Evolutionary conservation across 2,888 invertebrate species (phyloP), one percentile per base, ranked within the genome.

Genomic region (Phyto melanocephala): DNA sequence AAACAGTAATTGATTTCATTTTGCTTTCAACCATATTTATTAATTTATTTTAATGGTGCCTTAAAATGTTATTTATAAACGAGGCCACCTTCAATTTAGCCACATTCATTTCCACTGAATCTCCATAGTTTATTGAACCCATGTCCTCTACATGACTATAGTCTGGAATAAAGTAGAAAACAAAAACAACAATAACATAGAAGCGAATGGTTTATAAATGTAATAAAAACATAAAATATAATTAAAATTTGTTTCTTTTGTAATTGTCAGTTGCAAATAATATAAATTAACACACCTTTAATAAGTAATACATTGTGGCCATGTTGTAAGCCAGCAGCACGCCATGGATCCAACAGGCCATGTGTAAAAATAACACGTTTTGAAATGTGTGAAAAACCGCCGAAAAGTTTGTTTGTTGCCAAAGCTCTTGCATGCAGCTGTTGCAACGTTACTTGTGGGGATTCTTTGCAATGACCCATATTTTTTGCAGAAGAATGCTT

Each of bases 301-400:
- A 90, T 85, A 76, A 89, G 84, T 22, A 86, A 62, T 33, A 87
- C 87, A 85, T 88, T 87, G 11, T 40, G 65, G 22, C 87, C 88
- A 40, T 65, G 52, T 80, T 91, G 88, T 28, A 92, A 85, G 11
- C 93, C 93, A 80, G 93, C 88, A 6, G 90, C 87, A 83, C 92
- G 92, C 93, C 93, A 93, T 20, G 93, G 93, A 89, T 93, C 93
- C 42, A 92, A 85, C 65, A 91, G 89, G 45, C 93, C 93, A 85
- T 93, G 93, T n/a, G 92, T 92, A 80, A 92, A 93, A 52, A 92
- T 89, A 1, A 93, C 92, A 80, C 92, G 90, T 13, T 87, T 90
- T 1, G 82, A 82, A 62, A 79, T 22, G 28, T 82, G 74, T 91
- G 71, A 62, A 33, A 82, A 54, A 35, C 92, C 92, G 47, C 93